Conservation (phyloP, 1,140 invertebrate genomes). For the Magallana angulata region DNA sequence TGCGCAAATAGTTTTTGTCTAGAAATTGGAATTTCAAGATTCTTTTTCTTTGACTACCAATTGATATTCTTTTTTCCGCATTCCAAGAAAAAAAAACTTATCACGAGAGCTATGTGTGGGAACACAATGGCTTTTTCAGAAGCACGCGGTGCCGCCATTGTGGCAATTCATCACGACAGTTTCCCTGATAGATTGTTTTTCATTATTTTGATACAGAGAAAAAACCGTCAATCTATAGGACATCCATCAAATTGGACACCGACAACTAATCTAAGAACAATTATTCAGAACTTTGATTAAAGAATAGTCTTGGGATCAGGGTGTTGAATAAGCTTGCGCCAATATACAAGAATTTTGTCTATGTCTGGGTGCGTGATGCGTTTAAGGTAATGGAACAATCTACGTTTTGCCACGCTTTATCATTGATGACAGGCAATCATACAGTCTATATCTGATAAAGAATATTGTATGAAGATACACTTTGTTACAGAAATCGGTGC, state of each 20-base stretch:
- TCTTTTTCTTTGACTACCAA: slow-evolving; percentile 17
- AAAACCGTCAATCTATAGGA: background rate
- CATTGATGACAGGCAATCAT: background rate
- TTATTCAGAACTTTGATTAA: slow-evolving; percentile 32
- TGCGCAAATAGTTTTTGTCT: background rate
- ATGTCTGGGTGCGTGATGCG: background rate
- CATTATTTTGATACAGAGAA: slow-evolving; percentile 31
- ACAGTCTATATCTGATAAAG: background rate
- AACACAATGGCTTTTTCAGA: background rate
- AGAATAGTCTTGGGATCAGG: background rate
- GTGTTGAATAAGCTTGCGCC: background rate
- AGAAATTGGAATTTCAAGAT: background rate
- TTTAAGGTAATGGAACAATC: background rate
- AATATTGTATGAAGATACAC: background rate
- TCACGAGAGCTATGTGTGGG: background rate
- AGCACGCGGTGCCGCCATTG: background rate
- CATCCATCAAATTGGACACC: slow-evolving; percentile 16
- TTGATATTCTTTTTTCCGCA: slow-evolving; percentile 1
- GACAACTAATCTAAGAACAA: slow-evolving; percentile 27
- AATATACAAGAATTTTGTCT: background rate
- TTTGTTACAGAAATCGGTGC: no score
- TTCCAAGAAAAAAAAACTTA: slow-evolving; percentile 8
- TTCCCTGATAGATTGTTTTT: slow-evolving; percentile 22
- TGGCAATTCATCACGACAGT: slow-evolving; percentile 1
- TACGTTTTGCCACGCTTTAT: background rate